Evolutionary conservation across 2,797 vertebrate species (phyloP), one percentile per base, ranked within the genome.

Genomic region (Danio kyathit): DNA sequence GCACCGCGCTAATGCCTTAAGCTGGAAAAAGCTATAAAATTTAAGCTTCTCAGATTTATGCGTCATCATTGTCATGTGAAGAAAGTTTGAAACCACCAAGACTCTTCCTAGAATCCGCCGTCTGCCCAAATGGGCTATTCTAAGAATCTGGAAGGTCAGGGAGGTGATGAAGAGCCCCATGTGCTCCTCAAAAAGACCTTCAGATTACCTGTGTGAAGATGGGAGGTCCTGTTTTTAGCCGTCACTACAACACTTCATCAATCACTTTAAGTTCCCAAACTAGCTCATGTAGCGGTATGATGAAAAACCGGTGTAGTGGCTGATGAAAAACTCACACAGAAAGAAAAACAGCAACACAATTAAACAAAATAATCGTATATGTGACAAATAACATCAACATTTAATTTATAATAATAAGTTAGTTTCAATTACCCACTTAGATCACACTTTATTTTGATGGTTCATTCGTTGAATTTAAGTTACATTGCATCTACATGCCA

Each of bases 81-180:
- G 17, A 41, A 48, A 56, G 75, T 67, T 67, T 67, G 54, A 57
- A 74, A 52, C 67, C 67, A 41, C 9, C 16, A 7, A 6, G 60
- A 43, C 59, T 48, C 19, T 67, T 77, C 64, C 63, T 77, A 77
- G 63, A 77, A 77, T 57, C 13, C 73, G 40, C 14, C 57, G 48
- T 61, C 14, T 74, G 38, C 11, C 17, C 44, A 65, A 44, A 65
- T 54, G 49, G 66, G 75, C 63, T 56, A 77, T 77, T 67, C 75
- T 66, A 77, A 67, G 75, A 67, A 77, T 77, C 51, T 66, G 16
- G 13, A 16, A 16, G 48, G 49, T 76, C 56, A 74, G 46, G 21
- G n/a, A n/a, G 44, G 44, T 63, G 73, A 63, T 1, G 44, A 17
- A 63, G 44, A 74, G 72, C 16, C 46, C 7, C n/a, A 48, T 21